phyloP scores from a whole-genome alignment of 2,888 invertebrate genomes.

The Hydrotaea diabolus region DNA sequence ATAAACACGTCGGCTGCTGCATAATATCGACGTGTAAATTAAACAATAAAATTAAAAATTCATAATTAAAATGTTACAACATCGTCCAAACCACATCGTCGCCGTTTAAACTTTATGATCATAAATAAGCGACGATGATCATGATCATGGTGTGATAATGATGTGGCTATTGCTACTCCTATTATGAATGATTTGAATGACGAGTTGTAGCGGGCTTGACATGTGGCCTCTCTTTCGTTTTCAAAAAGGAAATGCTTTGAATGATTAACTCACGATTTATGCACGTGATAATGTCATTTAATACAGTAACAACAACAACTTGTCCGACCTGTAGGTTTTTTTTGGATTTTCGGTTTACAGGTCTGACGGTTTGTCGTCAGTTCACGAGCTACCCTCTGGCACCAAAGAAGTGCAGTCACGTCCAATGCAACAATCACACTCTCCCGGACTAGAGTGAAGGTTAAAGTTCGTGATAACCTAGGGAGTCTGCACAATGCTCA shows the following conservation, averaged over 20 bases:
- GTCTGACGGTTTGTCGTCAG: too few species aligned
- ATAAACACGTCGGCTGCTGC: not conserved
- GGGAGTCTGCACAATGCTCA: too few species aligned
- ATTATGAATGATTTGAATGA: conserved; percentile 5
- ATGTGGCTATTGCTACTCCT: not conserved
- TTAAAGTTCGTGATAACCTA: too few species aligned
- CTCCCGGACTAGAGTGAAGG: too few species aligned
- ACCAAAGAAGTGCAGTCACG: too few species aligned
- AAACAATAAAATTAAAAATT: conserved; percentile 36
- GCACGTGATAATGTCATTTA: conserved; percentile 54
- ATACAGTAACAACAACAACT: conserved; percentile 19
- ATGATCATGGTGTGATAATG: not conserved
- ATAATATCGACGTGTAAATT: conserved; percentile 4
- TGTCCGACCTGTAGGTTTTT: not conserved
- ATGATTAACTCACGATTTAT: conserved; percentile 59
- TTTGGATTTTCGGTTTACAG: too few species aligned
- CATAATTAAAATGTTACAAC: conserved; percentile 28
- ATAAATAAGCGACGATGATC: not conserved
- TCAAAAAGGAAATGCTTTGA: not conserved
- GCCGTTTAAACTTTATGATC: not conserved
- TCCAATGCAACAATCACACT: too few species aligned
- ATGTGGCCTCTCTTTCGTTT: not conserved
- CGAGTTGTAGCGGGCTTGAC: not conserved
- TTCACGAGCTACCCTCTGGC: too few species aligned
- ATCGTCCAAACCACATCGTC: too few species aligned